phyloP scores from a whole-genome alignment of 2,888 invertebrate species.

The Cacoxenus indagator region DNA sequence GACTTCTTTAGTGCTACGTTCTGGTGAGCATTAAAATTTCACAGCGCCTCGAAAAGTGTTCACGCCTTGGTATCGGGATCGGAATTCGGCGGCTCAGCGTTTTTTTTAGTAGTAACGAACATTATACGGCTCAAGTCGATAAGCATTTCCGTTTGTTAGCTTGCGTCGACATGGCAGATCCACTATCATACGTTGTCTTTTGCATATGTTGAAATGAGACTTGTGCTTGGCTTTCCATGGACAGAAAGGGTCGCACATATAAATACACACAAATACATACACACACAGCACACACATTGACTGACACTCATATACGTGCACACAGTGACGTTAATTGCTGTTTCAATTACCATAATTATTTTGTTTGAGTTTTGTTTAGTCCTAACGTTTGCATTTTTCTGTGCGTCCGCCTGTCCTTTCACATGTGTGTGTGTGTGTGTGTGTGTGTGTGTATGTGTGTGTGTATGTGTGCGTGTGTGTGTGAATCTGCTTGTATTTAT shows the following conservation, averaged over 20 bases:
- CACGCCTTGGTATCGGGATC: too few species aligned
- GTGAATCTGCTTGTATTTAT: conserved; percentile 36
- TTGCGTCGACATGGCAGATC: background rate
- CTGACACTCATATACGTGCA: too few species aligned
- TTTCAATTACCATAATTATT: background rate
- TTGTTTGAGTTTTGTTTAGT: background rate
- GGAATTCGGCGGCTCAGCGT: too few species aligned
- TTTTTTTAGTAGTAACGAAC: too few species aligned
- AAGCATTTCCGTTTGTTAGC: background rate
- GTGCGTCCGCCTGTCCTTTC: background rate
- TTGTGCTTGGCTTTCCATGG: too few species aligned
- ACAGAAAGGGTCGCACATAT: background rate
- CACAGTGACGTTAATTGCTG: background rate
- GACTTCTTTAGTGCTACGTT: too few species aligned
- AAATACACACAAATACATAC: background rate
- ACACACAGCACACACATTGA: conserved; percentile 2
- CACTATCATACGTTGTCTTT: background rate
- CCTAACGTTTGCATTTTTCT: background rate
- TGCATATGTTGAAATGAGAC: background rate
- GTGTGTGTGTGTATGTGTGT: conserved; percentile 21
- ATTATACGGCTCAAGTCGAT: too few species aligned
- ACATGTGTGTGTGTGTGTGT: background rate
- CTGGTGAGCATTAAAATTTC: too few species aligned
- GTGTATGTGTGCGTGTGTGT: conserved; percentile 25
- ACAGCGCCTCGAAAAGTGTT: too few species aligned